phyloP scores from a whole-genome alignment of 2,888 invertebrate genomes.

The Thereva nobilitata region DNA sequence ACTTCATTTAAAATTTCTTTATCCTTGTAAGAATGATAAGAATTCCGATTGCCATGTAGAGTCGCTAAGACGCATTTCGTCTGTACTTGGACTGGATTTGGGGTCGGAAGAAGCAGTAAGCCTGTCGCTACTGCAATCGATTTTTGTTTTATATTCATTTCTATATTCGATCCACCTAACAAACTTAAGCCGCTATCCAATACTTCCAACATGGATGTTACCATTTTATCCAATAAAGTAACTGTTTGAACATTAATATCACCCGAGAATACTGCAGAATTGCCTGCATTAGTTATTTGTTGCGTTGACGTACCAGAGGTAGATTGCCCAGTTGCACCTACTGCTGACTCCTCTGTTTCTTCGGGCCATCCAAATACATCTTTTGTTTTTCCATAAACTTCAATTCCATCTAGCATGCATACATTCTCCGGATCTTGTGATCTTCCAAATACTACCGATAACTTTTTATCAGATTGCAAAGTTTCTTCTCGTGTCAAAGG shows the following conservation, averaged over 20 bases:
- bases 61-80: conserved; percentile 84
- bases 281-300: conserved; percentile 17
- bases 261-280: conserved; percentile 36
- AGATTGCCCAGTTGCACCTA: conserved; percentile 52
- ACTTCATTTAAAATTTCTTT: conserved; percentile 82
- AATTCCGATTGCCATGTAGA: conserved; percentile 70
- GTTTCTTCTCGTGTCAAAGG: conserved; percentile 94
- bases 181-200: conserved; percentile 73
- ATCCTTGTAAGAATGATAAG: conserved; percentile 89
- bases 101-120: conserved; percentile 69
- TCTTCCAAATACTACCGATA: conserved; percentile 81
- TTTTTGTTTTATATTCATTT: conserved; percentile 60
- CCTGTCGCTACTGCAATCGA: conserved; percentile 67
- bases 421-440: conserved; percentile 86
- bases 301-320: conserved; percentile 44
- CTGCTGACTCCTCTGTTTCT: conserved; percentile 79
- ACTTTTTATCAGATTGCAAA: conserved; percentile 86
- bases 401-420: conserved; percentile 91
- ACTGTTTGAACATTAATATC: conserved; percentile 48
- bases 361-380: conserved; percentile 97
- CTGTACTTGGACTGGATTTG: conserved; percentile 72
- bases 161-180: conserved; percentile 59
- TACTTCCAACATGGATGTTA: conserved; percentile 71
- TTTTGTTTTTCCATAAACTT: conserved; percentile 94
- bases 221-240: conserved; percentile 62